Percentiles rank a stretch among this genome's conserved stretches.
Conservation (phyloP, 2,113 vertebrate species). For the Smithornis capensis region DNA sequence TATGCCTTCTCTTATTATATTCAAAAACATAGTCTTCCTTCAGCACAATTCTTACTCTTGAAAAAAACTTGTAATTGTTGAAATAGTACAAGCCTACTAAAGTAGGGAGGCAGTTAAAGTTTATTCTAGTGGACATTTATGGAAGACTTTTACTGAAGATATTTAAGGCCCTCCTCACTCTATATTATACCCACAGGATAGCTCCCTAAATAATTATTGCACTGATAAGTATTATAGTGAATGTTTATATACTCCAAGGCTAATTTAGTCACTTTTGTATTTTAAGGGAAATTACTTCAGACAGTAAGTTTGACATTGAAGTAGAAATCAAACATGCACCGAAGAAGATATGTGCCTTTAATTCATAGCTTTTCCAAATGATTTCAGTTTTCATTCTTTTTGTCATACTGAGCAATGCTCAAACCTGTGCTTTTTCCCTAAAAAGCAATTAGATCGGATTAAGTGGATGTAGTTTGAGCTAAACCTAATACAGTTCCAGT, state of each 20-base stretch:
- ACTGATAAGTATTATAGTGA: not conserved
- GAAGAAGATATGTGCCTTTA: not conserved
- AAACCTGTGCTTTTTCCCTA: not conserved
- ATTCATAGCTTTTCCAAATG: not conserved
- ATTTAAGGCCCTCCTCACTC: not conserved
- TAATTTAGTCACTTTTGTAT: not conserved
- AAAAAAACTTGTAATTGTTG: not conserved
- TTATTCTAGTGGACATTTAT: not conserved
- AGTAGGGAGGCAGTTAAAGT: not conserved
- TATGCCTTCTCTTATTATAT: not conserved
- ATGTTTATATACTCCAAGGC: not conserved
- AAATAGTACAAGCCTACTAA: not conserved
- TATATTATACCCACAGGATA: not conserved
- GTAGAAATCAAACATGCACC: not conserved
- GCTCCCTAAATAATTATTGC: not conserved
- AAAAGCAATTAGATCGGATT: not conserved
- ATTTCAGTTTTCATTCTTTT: not conserved
- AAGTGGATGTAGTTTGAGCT: not conserved
- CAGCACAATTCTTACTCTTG: not conserved
- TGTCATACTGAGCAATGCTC: not conserved
- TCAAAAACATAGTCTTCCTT: not conserved
- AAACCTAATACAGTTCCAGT: not conserved
- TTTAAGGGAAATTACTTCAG: not conserved
- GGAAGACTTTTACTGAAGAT: not conserved
- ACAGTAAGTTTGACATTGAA: not conserved